These are phyloP conservation scores for Drosophila athabasca DNA, from an alignment of 1,140 invertebrate genomes.

Conservation along the genomic window DNA sequence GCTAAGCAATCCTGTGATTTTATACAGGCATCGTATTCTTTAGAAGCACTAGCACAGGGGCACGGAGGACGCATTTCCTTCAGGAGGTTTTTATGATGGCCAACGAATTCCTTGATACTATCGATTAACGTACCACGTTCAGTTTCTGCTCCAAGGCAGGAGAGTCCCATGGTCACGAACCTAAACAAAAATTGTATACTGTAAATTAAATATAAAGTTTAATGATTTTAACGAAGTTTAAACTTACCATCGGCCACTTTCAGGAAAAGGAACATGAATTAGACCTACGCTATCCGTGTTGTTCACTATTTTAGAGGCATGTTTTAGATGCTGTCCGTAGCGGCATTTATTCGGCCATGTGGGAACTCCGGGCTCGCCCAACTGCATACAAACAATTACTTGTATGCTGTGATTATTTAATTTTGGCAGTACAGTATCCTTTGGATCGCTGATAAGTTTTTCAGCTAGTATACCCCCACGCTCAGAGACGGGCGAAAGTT, in stretches of 20 bases:
- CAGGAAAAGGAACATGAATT: conserved; percentile 90
- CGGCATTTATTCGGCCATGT: conserved; percentile 85
- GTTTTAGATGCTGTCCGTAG: conserved; percentile 84
- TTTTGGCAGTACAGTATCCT: conserved; percentile 18
- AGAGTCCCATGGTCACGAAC: conserved; percentile 87
- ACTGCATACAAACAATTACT: conserved; percentile 86
- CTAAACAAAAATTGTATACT: conserved; percentile 11
- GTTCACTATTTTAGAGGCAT: conserved; percentile 86
- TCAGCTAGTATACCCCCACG: conserved; percentile 69
- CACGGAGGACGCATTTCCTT: conserved; percentile 71
- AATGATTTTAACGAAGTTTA: too few species aligned
- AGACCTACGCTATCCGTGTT: conserved; percentile 86
- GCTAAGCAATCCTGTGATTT: conserved; percentile 51
- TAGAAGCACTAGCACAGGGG: conserved; percentile 62
- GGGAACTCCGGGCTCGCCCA: conserved; percentile 85
- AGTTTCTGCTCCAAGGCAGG: conserved; percentile 85
- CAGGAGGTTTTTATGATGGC: conserved; percentile 50
- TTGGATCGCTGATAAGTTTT: conserved; percentile 55
- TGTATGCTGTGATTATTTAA: conserved; percentile 82
- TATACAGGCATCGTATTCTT: conserved; percentile 68
- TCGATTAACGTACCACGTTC: conserved; percentile 70
- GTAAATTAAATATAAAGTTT: not conserved
- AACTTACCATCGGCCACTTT: conserved; percentile 89
- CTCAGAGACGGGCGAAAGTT: conserved; percentile 39
- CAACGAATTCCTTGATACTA: conserved; percentile 78